Evolutionary conservation across 2,888 invertebrate species (phyloP), one percentile per base, ranked within the genome.

Genomic region (Scaptomyza reducta): DNA sequence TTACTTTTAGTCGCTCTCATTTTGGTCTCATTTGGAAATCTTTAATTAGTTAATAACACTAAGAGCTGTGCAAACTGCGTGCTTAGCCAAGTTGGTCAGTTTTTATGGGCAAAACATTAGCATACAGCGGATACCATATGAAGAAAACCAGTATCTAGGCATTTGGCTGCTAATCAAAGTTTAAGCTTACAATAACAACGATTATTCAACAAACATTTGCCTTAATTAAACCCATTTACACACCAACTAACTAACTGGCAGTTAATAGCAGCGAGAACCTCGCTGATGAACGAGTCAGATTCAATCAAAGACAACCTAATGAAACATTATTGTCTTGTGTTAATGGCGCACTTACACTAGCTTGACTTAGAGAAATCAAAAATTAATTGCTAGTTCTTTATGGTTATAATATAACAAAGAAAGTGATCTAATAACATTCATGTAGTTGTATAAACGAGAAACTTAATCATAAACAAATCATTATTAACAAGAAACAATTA

Each of bases 41-140:
- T 63, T 77, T 80, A 80, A 80, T 80, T 78, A 77, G 74, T 74
- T 70, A 70, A 65, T 77, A 70, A 76, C 38, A 38, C 53, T n/a
- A 33, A 54, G 62, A 54, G 65, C 44, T 27, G 33, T 63, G 75
- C 58, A 63, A 70, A 57, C 59, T 33, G 44, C 51, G 49, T 40
- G 63, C 47, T 64, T 62, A 51, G 47, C 70, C 64, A 58, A 56
- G 14, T 54, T 77, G 35, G 31, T 51, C 33, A n/a, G 14, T n/a
- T 16, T 77, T 72, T 38, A 67, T 60, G 56, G 40, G 38, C 60
- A 46, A 29, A 7, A 11, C 55, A 78, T 79, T 76, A 66, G 79
- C 76, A 78, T 78, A 67, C 14, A 57, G 1, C 16, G 35, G 41
- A 29, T 61, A 22, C 63, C 60, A 69, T 58, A 62, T 62, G 54